These are phyloP conservation scores for Oscheius sp. DNA, from an alignment of 1,140 invertebrate genomes.

Conservation along the genomic window DNA sequence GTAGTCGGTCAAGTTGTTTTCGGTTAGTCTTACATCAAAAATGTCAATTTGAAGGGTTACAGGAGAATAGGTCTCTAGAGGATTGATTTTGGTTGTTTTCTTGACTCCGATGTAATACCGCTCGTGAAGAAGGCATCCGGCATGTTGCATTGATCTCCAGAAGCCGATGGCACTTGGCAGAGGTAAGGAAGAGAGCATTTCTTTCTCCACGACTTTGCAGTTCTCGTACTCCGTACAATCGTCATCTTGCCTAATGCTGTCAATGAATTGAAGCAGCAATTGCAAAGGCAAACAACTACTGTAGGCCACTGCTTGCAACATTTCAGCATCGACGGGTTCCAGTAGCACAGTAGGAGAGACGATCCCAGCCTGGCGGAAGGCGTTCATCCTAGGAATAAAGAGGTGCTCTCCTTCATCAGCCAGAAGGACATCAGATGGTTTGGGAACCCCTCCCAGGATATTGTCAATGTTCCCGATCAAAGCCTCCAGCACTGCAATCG, in stretches of 20 bases:
- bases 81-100: background rate
- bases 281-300: background rate
- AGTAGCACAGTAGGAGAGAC: background rate
- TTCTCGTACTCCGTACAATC: background rate
- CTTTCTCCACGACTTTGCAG: background rate
- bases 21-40: background rate
- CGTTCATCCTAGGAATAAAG: background rate
- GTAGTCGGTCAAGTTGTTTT: background rate
- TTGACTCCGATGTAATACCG: background rate
- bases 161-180: background rate
- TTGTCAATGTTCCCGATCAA: conserved; percentile 21
- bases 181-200: background rate
- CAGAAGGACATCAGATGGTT: background rate
- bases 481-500: background rate
- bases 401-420: background rate
- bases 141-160: background rate
- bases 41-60: background rate
- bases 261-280: background rate
- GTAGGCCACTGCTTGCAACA: background rate
- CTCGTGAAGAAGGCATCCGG: background rate
- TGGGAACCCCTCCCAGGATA: background rate
- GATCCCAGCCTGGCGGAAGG: background rate
- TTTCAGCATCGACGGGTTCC: background rate
- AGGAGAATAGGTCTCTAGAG: background rate
- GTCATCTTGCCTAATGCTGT: background rate